Conservation (phyloP, 2,888 invertebrate species). For the Parnassius apollo region DNA sequence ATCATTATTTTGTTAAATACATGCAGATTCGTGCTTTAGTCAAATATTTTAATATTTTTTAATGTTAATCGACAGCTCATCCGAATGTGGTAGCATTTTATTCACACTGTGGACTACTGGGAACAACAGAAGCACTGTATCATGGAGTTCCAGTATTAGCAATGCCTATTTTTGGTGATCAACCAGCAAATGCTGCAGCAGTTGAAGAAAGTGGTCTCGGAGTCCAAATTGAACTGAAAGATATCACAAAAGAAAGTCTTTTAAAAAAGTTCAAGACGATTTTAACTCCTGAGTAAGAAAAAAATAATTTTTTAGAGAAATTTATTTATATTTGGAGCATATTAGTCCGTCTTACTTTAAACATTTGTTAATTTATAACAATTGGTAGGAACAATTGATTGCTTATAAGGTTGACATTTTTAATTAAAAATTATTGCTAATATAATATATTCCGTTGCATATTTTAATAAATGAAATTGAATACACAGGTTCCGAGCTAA, state of each 20-base stretch:
- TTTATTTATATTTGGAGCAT: no score
- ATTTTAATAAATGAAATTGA: slow-evolving; percentile 5
- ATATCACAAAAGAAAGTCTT: slow-evolving; percentile 72
- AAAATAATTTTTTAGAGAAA: no score
- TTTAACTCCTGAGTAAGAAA: slow-evolving; percentile 74
- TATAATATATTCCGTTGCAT: no score
- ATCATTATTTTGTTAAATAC: neutral
- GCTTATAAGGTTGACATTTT: no score
- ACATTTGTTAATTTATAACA: no score
- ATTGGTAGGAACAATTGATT: no score
- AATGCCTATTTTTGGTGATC: slow-evolving; percentile 82
- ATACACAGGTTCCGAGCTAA: slow-evolving; percentile 55
- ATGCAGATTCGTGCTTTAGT: neutral
- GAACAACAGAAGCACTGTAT: slow-evolving; percentile 81
- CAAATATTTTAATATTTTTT: neutral
- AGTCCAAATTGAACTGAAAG: slow-evolving; percentile 62
- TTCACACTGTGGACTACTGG: slow-evolving; percentile 81
- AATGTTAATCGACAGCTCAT: slow-evolving; percentile 65
- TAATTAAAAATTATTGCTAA: no score
- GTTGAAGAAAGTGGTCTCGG: slow-evolving; percentile 80
- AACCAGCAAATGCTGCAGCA: slow-evolving; percentile 79
- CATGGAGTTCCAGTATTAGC: slow-evolving; percentile 81
- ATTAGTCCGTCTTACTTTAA: no score
- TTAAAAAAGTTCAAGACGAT: slow-evolving; percentile 70
- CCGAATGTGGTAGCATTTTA: slow-evolving; percentile 81